Percentiles rank a stretch among this genome's conserved stretches.
These are phyloP conservation scores for Sycophila sp. DNA, from an alignment of 1,140 invertebrate species.

Conservation along the genomic window DNA sequence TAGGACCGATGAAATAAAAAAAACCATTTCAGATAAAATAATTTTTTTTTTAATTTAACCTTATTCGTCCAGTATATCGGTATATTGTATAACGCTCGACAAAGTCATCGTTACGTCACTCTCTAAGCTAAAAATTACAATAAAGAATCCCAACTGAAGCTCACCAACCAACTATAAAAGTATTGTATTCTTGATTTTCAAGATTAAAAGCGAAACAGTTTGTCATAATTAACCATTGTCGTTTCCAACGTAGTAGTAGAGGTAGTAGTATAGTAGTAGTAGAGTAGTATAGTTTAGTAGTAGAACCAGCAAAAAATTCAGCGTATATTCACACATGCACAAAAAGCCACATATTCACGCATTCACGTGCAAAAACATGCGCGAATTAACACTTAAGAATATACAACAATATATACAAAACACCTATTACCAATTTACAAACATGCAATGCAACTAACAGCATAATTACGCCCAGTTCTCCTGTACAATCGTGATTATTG, in stretches of 20 bases:
- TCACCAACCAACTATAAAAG: constrained; percentile 11
- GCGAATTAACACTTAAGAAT: neutral
- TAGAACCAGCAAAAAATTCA: neutral
- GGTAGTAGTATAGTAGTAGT: too few species aligned
- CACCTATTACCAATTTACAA: constrained; percentile 16
- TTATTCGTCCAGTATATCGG: constrained; percentile 9
- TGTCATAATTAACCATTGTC: constrained; percentile 23
- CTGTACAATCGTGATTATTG: neutral
- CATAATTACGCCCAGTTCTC: neutral
- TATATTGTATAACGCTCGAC: too few species aligned
- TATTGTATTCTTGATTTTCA: neutral
- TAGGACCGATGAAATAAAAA: too few species aligned
- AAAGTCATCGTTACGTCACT: constrained; percentile 17
- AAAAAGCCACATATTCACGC: neutral
- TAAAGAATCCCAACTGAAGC: neutral
- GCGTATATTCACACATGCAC: neutral
- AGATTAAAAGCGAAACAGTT: constrained; percentile 20
- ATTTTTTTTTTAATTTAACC: too few species aligned
- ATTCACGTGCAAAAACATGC: neutral
- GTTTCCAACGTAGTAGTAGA: too few species aligned
- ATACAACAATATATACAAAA: neutral
- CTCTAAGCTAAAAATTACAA: constrained; percentile 8
- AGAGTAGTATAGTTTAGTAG: neutral
- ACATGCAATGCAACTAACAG: neutral
- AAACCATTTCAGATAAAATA: too few species aligned